Percentiles rank a stretch among this genome's conserved stretches.
Evolutionary conservation across 1,140 invertebrate species (phyloP).

Genomic region (Heliconius hewitsoni): DNA sequence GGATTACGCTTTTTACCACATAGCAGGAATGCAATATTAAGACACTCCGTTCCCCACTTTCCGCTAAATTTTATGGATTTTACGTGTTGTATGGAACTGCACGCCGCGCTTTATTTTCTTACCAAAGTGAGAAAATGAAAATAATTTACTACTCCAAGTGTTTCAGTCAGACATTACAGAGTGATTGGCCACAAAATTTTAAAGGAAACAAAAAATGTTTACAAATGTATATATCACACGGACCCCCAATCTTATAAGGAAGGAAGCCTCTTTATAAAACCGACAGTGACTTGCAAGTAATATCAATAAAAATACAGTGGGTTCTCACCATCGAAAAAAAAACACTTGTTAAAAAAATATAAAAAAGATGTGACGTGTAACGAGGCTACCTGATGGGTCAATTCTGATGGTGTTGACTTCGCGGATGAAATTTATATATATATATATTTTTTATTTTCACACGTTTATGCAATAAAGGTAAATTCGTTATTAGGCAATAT

Average conservation of each 20-base stretch:
- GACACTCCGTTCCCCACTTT: too few species aligned
- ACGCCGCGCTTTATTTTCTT: too few species aligned
- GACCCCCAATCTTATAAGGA: slow-evolving; percentile 48
- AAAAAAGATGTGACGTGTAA: slow-evolving; percentile 55
- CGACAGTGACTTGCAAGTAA: slow-evolving; percentile 65
- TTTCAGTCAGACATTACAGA: too few species aligned
- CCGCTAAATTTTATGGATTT: too few species aligned
- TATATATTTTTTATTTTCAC: not conserved
- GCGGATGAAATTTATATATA: not conserved
- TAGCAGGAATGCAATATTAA: too few species aligned
- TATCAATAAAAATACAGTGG: slow-evolving; percentile 51
- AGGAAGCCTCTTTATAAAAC: slow-evolving; percentile 59
- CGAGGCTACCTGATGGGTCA: slow-evolving; percentile 63
- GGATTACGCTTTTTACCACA: too few species aligned
- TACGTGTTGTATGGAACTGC: too few species aligned
- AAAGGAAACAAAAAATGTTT: not conserved
- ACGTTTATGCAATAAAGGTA: not conserved
- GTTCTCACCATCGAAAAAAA: slow-evolving; percentile 48
- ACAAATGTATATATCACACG: not conserved
- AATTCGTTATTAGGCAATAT: too few species aligned
- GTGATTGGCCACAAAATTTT: not conserved
- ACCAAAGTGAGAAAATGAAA: too few species aligned
- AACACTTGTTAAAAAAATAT: slow-evolving; percentile 46
- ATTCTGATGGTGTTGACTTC: slow-evolving; percentile 41
- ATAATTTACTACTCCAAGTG: too few species aligned